A percentile compares a stretch with the other conserved stretches of the same genome.
These are phyloP conservation scores for Medauroidea extradentata DNA, from an alignment of 1,140 invertebrate genomes.

Conservation along the genomic window DNA sequence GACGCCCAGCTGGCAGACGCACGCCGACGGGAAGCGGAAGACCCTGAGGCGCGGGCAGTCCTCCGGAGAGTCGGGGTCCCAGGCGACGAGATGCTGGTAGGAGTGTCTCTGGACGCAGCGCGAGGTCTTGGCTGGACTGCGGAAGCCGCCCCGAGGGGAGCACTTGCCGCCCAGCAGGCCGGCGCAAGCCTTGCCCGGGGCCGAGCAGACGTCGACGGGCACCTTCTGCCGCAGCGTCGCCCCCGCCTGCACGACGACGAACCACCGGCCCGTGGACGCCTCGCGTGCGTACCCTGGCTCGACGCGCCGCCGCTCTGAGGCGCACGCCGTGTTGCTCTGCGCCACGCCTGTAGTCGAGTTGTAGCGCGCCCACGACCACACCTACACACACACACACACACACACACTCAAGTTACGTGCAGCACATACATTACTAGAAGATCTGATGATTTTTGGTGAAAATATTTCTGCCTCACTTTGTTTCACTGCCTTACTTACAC, in stretches of 20 bases:
- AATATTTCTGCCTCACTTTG: no score
- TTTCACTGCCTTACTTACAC: no score
- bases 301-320: conserved; percentile 7
- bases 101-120: conserved; percentile 14
- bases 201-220: conserved; percentile 11
- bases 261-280: conserved; percentile 4
- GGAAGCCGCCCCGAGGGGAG: neutral
- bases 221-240: conserved; percentile 7
- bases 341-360: neutral
- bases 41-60: conserved; percentile 14
- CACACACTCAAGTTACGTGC: no score
- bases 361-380: conserved; percentile 12
- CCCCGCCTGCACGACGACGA: conserved; percentile 16
- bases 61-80: conserved; percentile 20
- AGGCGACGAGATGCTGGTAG: conserved; percentile 11
- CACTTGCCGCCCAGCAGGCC: conserved; percentile 9
- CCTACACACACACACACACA: conserved; percentile 2
- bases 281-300: conserved; percentile 20
- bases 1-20: conserved; percentile 12
- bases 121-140: neutral
- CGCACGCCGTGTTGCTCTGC: neutral
- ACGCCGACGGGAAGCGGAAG: conserved; percentile 16
- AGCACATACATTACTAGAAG: no score
- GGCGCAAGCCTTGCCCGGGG: conserved; percentile 1
- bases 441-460: no score